Conservation (phyloP, 2,113 vertebrate species). For the Myiozetetes cayanensis region DNA sequence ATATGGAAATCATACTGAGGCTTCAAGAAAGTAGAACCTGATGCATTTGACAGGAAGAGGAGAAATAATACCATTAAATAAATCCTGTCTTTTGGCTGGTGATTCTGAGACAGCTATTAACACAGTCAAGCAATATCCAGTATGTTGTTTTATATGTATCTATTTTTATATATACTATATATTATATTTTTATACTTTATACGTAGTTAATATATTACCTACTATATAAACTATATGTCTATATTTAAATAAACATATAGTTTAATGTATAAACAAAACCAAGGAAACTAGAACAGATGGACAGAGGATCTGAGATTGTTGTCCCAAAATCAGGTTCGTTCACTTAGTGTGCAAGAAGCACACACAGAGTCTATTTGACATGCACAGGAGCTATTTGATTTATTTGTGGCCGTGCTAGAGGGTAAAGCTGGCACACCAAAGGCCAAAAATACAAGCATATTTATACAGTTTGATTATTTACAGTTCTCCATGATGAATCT, state of each 20-base stretch:
- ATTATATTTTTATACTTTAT: background rate
- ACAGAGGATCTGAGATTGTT: background rate
- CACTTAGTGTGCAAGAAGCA: background rate
- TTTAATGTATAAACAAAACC: background rate
- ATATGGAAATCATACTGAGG: background rate
- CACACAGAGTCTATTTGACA: background rate
- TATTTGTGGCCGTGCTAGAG: background rate
- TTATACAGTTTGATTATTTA: background rate
- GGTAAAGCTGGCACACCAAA: background rate
- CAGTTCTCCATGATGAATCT: background rate
- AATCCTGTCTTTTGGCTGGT: background rate
- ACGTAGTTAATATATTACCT: background rate
- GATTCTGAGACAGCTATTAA: background rate
- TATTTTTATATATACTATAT: background rate
- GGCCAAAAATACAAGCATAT: background rate
- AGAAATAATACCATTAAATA: background rate
- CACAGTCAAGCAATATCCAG: background rate
- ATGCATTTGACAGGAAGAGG: background rate
- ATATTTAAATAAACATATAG: background rate
- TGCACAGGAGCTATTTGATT: background rate
- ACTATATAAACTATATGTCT: background rate
- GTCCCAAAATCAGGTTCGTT: background rate
- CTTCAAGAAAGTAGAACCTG: background rate
- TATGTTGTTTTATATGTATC: background rate
- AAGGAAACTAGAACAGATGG: background rate